Percentiles rank a stretch among this genome's conserved stretches.
Conservation (phyloP, 2,113 vertebrate species). For the Patagioenas fasciata region DNA sequence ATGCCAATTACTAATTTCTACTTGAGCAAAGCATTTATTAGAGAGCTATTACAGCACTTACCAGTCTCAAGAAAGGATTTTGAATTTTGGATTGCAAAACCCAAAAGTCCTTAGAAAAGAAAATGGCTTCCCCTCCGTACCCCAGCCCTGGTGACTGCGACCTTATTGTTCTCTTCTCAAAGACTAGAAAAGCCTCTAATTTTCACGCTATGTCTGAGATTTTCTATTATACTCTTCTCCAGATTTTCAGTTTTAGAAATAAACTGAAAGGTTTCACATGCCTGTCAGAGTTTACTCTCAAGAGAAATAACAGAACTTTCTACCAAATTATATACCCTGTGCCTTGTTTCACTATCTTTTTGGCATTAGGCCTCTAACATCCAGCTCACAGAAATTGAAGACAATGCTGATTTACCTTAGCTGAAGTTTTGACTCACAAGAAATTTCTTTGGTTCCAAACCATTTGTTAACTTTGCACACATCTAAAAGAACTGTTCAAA, state of each 20-base stretch:
- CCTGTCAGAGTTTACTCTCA: neutral
- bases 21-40: neutral
- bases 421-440: neutral
- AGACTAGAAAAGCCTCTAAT: neutral
- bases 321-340: neutral
- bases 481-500: constrained; percentile 21
- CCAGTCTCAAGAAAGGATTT: neutral
- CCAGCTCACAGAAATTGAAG: neutral
- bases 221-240: neutral
- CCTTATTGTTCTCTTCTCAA: neutral
- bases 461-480: constrained; percentile 10
- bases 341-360: neutral
- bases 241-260: neutral
- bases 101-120: neutral
- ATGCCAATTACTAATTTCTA: neutral
- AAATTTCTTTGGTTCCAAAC: neutral
- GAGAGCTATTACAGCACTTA: neutral
- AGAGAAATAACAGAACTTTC: neutral
- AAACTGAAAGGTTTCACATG: neutral
- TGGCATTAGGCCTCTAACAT: neutral
- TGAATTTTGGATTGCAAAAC: neutral
- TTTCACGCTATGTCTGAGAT: neutral
- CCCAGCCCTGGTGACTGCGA: no score
- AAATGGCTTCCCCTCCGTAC: fast-evolving
- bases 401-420: neutral